Evolutionary conservation across 2,888 invertebrate genomes (phyloP).

Genomic region (Eupithecia tripunctaria): DNA sequence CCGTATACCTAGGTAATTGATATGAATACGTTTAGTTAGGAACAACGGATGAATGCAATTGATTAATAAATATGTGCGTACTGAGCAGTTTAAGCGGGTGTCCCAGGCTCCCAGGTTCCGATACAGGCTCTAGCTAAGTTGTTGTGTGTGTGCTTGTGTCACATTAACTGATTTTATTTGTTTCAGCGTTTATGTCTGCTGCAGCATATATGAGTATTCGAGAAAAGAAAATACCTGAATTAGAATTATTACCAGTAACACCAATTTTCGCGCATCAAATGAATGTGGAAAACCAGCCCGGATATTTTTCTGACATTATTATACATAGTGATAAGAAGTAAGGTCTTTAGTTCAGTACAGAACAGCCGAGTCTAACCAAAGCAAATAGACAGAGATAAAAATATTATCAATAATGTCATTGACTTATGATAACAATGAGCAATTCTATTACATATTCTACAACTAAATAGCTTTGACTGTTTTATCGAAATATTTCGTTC

Average conservation of each 20-base stretch:
- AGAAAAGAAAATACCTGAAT: constrained; percentile 63
- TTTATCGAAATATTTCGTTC: constrained; percentile 41
- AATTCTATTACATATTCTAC: constrained; percentile 70
- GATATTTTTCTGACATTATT: constrained; percentile 86
- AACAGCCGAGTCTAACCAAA: constrained; percentile 29
- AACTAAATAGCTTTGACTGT: constrained; percentile 61
- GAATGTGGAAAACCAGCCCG: constrained; percentile 79
- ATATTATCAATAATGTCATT: constrained; percentile 77
- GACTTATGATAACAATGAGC: constrained; percentile 56
- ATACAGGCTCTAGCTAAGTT: not conserved
- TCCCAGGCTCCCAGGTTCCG: constrained; percentile 7
- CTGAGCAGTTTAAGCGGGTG: constrained; percentile 15
- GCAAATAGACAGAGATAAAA: constrained; percentile 71
- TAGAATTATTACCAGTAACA: constrained; percentile 84
- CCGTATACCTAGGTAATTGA: constrained; percentile 15
- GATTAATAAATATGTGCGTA: constrained; percentile 40
- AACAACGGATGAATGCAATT: constrained; percentile 45
- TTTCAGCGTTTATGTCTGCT: constrained; percentile 84
- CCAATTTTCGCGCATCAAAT: constrained; percentile 85
- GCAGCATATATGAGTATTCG: constrained; percentile 81
- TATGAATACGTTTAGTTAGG: not conserved
- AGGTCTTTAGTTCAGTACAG: constrained; percentile 43
- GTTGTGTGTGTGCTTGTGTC: not conserved
- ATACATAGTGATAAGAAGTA: constrained; percentile 85
- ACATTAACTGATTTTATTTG: not conserved